A percentile compares a stretch with the other conserved stretches of the same genome.
These are phyloP conservation scores for Eidolon helvum DNA, from an alignment of 2,113 vertebrate species.

Conservation along the genomic window DNA sequence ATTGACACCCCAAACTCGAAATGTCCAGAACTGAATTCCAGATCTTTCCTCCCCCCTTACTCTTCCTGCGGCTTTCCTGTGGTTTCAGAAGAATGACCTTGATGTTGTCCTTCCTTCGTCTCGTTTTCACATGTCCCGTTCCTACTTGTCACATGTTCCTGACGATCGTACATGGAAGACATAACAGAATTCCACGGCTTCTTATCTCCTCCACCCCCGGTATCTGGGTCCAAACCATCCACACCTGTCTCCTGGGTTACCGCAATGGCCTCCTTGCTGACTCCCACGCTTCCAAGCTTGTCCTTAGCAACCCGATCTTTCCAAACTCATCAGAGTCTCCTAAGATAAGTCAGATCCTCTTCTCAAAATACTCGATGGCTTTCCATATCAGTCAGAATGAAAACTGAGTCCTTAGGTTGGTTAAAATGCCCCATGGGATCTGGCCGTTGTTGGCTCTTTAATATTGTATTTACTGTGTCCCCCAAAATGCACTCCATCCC, in stretches of 20 bases:
- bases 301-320: background rate
- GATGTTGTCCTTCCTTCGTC: background rate
- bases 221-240: too few relatives aligned
- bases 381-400: background rate
- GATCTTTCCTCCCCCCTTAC: background rate
- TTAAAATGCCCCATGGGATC: background rate
- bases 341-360: background rate
- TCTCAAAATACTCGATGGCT: background rate
- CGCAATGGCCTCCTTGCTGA: background rate
- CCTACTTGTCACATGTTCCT: background rate
- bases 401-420: background rate
- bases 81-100: background rate
- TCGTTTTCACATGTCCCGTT: background rate
- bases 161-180: background rate
- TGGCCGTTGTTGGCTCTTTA: background rate
- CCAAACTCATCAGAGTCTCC: background rate
- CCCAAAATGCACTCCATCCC: background rate
- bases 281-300: too few relatives aligned
- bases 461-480: background rate
- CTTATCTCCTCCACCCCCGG: background rate
- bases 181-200: background rate
- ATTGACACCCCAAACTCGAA: background rate
- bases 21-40: background rate
- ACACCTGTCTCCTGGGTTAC: fast-evolving
- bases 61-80: too few relatives aligned